These are phyloP conservation scores for Novumbra hubbsi DNA, from an alignment of 2,797 vertebrate genomes.

Conservation along the genomic window DNA sequence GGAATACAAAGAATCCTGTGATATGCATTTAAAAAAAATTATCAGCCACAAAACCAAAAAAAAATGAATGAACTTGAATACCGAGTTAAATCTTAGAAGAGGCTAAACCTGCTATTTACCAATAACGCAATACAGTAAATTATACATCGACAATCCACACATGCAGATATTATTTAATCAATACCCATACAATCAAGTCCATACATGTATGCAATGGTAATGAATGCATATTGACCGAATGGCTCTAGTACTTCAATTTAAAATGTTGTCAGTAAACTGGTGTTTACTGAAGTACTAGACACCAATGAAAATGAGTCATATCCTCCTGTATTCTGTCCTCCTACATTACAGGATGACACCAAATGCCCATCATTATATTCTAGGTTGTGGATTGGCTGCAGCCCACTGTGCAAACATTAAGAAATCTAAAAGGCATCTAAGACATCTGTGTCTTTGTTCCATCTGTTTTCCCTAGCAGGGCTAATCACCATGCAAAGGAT, in stretches of 20 bases:
- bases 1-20: constrained; percentile 42
- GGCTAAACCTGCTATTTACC: neutral
- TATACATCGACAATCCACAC: too few species aligned
- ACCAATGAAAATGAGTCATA: constrained; percentile 17
- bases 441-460: constrained; percentile 19
- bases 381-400: constrained; percentile 23
- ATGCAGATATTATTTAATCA: too few species aligned
- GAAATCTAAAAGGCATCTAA: constrained; percentile 19
- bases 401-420: constrained; percentile 19
- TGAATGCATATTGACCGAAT: constrained; percentile 2
- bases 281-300: constrained; percentile 14
- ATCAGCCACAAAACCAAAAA: constrained; percentile 40
- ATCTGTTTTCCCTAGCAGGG: constrained; percentile 16
- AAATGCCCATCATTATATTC: constrained; percentile 33
- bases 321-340: constrained; percentile 9
- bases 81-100: neutral
- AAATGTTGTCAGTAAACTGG: neutral
- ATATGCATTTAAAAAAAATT: constrained; percentile 34
- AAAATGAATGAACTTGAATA: neutral
- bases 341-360: constrained; percentile 22
- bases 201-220: neutral
- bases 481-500: constrained; percentile 58
- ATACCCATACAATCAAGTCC: neutral
- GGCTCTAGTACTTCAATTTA: neutral
- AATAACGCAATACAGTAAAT: neutral